Conservation (phyloP, 2,113 vertebrate genomes). For the Tragelaphus scriptus region DNA sequence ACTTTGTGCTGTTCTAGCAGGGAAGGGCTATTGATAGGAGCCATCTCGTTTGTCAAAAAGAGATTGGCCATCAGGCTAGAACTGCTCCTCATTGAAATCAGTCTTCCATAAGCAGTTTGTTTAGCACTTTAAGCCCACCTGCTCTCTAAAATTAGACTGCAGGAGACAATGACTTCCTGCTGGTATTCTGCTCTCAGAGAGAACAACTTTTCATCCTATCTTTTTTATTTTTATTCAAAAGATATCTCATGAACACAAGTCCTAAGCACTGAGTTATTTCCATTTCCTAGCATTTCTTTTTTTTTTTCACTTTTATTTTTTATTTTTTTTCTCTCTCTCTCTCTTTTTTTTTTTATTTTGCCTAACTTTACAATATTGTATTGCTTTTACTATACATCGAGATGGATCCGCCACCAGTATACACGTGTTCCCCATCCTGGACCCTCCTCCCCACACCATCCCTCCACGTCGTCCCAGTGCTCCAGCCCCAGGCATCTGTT, state of each 20-base stretch:
- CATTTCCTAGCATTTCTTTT: background rate
- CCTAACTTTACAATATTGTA: too few species aligned
- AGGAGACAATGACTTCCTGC: background rate
- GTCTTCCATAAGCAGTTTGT: background rate
- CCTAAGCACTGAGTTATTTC: background rate
- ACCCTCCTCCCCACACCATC: too few species aligned
- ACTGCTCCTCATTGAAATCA: background rate
- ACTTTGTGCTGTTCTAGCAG: background rate
- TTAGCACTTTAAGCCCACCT: slow-evolving; percentile 55
- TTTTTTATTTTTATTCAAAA: background rate
- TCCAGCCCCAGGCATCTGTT: too few species aligned
- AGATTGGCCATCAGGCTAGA: background rate
- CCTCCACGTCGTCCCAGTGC: too few species aligned
- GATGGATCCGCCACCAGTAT: too few species aligned
- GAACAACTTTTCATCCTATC: background rate
- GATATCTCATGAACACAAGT: background rate
- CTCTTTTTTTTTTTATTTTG: too few species aligned
- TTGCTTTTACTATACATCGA: too few species aligned
- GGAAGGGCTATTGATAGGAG: background rate
- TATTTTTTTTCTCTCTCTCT: too few species aligned
- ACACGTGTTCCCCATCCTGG: too few species aligned
- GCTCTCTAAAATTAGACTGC: slow-evolving; percentile 39
- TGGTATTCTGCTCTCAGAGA: background rate
- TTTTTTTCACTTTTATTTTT: too few species aligned
- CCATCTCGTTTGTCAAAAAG: background rate